These are phyloP conservation scores for Hypomesus transpacificus DNA, from an alignment of 2,113 vertebrate genomes.

Conservation along the genomic window DNA sequence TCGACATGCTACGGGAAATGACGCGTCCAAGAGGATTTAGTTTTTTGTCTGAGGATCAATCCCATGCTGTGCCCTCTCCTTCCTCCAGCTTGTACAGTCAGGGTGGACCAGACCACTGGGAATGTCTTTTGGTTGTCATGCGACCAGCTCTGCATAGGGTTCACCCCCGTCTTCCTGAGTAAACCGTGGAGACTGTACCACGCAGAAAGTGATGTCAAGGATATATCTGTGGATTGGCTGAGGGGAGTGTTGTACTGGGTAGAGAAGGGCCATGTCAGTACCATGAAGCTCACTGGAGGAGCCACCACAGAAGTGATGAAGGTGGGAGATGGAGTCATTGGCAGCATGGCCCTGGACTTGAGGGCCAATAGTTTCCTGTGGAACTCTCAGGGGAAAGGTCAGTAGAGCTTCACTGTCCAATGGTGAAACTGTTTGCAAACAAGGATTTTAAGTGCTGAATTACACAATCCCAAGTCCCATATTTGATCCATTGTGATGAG, in stretches of 20 bases:
- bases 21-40: neutral
- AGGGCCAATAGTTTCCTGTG: constrained; percentile 78
- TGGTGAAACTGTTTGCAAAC: neutral
- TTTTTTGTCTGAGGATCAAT: neutral
- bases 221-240: constrained; percentile 80
- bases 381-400: constrained; percentile 71
- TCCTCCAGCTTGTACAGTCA: neutral
- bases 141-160: constrained; percentile 71
- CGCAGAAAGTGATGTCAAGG: constrained; percentile 59
- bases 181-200: constrained; percentile 63
- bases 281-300: constrained; percentile 72
- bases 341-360: constrained; percentile 69
- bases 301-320: constrained; percentile 62
- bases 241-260: constrained; percentile 75
- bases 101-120: constrained; percentile 75
- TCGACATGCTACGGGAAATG: too few species aligned
- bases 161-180: constrained; percentile 38
- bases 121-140: constrained; percentile 82
- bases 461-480: too few species aligned
- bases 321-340: constrained; percentile 51
- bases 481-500: too few species aligned
- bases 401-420: constrained; percentile 28
- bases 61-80: neutral
- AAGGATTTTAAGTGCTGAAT: neutral
- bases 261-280: constrained; percentile 67